These are phyloP conservation scores for Antheraea yamamai DNA, from an alignment of 2,888 invertebrate genomes.

Conservation along the genomic window DNA sequence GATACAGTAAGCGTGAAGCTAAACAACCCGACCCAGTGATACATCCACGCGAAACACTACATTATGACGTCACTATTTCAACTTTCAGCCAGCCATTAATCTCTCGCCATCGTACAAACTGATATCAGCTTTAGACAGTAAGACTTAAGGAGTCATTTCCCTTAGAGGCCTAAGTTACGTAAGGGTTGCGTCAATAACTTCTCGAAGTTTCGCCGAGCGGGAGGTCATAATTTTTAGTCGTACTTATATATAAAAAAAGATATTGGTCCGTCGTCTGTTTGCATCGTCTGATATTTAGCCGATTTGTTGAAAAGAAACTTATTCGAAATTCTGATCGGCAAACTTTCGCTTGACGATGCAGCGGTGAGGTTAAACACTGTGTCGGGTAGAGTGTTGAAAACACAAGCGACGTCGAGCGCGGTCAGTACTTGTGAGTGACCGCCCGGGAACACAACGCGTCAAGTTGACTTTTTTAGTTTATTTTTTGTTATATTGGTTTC, in stretches of 20 bases:
- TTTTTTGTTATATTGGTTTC: too few species aligned
- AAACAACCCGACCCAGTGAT: not conserved
- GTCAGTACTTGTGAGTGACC: too few species aligned
- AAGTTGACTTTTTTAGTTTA: too few species aligned
- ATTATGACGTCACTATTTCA: slow-evolving; percentile 14
- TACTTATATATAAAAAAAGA: not conserved
- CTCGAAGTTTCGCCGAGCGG: slow-evolving; percentile 10
- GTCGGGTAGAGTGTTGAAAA: too few species aligned
- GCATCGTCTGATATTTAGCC: not conserved
- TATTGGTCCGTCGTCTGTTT: not conserved
- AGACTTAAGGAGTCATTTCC: not conserved
- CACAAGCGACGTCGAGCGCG: too few species aligned
- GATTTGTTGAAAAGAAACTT: not conserved
- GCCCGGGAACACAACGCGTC: too few species aligned
- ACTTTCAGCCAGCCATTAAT: slow-evolving; percentile 6
- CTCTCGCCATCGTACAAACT: not conserved
- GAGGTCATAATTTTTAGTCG: not conserved
- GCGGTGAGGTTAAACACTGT: too few species aligned
- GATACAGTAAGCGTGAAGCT: not conserved
- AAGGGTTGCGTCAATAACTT: slow-evolving; percentile 20
- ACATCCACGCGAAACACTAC: slow-evolving; percentile 1
- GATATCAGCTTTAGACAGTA: not conserved
- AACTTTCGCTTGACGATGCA: not conserved
- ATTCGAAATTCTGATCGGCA: too few species aligned
- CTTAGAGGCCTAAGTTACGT: slow-evolving; percentile 10